Evolutionary conservation across 2,113 vertebrate genomes (phyloP).

Genomic region (Misgurnus anguillicaudatus): DNA sequence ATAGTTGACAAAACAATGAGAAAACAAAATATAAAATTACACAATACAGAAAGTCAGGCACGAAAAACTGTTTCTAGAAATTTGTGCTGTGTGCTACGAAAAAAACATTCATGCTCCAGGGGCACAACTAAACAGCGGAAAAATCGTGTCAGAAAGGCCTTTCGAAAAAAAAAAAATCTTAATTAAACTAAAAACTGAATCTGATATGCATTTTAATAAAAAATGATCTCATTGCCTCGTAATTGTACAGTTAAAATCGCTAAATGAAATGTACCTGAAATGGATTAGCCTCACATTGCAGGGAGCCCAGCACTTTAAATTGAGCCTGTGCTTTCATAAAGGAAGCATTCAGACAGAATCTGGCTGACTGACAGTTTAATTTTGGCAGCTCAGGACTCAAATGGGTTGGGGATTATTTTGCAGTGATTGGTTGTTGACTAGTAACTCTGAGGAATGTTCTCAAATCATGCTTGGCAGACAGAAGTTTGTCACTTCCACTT

Average conservation of each 20-base stretch:
- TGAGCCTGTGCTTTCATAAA: background rate
- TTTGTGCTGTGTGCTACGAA: too few relatives aligned
- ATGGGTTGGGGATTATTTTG: background rate
- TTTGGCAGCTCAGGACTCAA: background rate
- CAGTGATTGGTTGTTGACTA: background rate
- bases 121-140: too few relatives aligned
- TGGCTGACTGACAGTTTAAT: conserved; percentile 1
- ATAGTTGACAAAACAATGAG: too few relatives aligned
- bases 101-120: too few relatives aligned
- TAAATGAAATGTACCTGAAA: background rate
- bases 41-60: too few relatives aligned
- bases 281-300: background rate
- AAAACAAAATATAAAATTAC: too few relatives aligned
- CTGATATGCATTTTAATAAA: background rate
- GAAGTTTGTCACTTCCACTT: conserved; percentile 1
- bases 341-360: background rate
- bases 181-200: background rate
- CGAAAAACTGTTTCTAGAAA: too few relatives aligned
- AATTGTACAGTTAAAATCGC: background rate
- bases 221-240: too few relatives aligned
- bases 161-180: background rate
- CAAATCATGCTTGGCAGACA: background rate
- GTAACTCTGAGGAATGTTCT: background rate
- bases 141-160: too few relatives aligned
- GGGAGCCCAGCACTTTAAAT: background rate